A percentile compares a stretch with the other conserved stretches of the same genome.
phyloP scores from a whole-genome alignment of 2,797 vertebrate genomes.

The Chromis chromis region DNA sequence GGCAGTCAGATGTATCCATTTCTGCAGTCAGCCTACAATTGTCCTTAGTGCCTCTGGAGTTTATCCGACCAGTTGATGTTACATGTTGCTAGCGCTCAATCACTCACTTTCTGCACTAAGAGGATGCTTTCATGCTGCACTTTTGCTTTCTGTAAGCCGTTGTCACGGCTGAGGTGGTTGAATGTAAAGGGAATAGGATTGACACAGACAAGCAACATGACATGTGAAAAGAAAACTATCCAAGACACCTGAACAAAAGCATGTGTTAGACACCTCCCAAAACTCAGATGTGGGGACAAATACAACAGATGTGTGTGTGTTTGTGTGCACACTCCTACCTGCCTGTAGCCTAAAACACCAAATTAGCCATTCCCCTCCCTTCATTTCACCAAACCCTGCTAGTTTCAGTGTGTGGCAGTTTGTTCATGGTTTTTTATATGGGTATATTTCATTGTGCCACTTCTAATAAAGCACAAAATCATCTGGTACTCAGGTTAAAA shows the following conservation, averaged over 20 bases:
- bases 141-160: slow-evolving; percentile 55
- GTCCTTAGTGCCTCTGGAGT: slow-evolving; percentile 57
- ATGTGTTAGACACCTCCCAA: slow-evolving; percentile 18
- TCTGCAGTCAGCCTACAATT: slow-evolving; percentile 43
- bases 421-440: slow-evolving; percentile 52
- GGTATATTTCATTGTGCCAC: slow-evolving; percentile 68
- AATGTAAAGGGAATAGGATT: slow-evolving; percentile 62
- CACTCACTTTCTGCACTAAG: slow-evolving; percentile 47
- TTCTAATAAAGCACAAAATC: slow-evolving; percentile 73
- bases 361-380: slow-evolving; percentile 38
- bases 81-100: slow-evolving; percentile 45
- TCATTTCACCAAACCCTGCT: slow-evolving; percentile 22
- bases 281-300: slow-evolving; percentile 22
- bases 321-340: background rate
- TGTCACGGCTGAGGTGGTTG: slow-evolving; percentile 54
- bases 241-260: slow-evolving; percentile 54
- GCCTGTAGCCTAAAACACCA: slow-evolving; percentile 24
- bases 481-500: slow-evolving; percentile 61
- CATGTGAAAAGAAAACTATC: slow-evolving; percentile 38
- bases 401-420: slow-evolving; percentile 38
- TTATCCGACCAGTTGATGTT: slow-evolving; percentile 65
- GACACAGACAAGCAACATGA: slow-evolving; percentile 53
- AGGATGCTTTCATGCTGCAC: slow-evolving; percentile 55
- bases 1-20: slow-evolving; percentile 30
- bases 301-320: slow-evolving; percentile 16